Base-by-base conservation (phyloP, 2,888 invertebrate species). In the Drosophila atripex region DNA sequence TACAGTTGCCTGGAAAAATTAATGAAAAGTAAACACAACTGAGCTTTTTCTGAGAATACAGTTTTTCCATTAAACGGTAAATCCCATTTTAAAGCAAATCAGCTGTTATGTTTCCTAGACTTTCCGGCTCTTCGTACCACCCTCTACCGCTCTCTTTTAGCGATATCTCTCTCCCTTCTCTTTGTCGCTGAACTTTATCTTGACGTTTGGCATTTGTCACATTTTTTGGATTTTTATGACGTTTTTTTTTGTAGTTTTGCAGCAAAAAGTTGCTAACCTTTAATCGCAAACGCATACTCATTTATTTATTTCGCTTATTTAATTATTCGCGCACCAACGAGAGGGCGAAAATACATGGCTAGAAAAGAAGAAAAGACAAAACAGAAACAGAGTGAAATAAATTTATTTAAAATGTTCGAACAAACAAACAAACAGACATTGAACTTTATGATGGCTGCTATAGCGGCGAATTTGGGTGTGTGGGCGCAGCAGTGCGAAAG, bases 361-460 rank as follows among this genome's bases (percentile, higher is more conserved):
- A 21, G 49, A 18, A n/a, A 12, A 11, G 45, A 35, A 18, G 14
- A 12, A 11, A 38, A 38, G 32, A 14, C n/a, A n/a, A 25, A 46
- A 60, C 21, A 11, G 18, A 21, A n/a, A 53, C n/a, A 58, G 57
- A 56, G 21, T 28, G 59, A 55, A 80, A 72, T 82, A 66, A 53
- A 75, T 85, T 70, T 63, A 64, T 84, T 76, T 57, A 52, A 80
- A 68, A 46, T 50, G 55, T 47, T 53, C 41, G 30, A 60, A 59
- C 61, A 59, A 59, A 71, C 65, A 56, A 60, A 72, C 50, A 68
- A 49, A 55, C 79, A 80, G 83, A 86, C 84, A 86, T 83, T 88
- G 72, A 86, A 88, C 84, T 86, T 88, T 86, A 69, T 73, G 69
- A 54, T 68, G 64, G 45, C 56, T 41, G 59, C 59, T 66, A 49